Percentiles rank a stretch among this genome's conserved stretches.
Conservation (phyloP, 2,888 invertebrate genomes). For the Augiades crinisus region DNA sequence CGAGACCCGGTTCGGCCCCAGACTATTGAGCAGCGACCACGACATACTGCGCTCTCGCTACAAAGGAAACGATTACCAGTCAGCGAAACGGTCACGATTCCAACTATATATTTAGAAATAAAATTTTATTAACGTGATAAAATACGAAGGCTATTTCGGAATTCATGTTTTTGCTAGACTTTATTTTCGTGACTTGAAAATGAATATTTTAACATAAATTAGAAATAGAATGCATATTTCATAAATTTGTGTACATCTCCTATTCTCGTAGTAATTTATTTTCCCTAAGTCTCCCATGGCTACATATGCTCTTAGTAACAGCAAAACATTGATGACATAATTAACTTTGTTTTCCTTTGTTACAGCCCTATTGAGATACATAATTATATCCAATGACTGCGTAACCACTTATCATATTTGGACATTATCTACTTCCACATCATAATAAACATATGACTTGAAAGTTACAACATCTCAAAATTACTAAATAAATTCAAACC, state of each 20-base stretch:
- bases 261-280: too few species aligned
- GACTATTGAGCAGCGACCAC: conserved; percentile 79
- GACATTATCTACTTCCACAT: not conserved
- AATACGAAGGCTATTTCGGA: too few species aligned
- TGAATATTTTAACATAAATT: too few species aligned
- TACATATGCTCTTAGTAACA: too few species aligned
- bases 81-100: not conserved
- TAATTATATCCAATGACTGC: not conserved
- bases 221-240: too few species aligned
- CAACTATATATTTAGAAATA: not conserved
- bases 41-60: conserved; percentile 78
- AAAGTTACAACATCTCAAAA: not conserved
- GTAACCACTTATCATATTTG: not conserved
- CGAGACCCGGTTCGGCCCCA: conserved; percentile 68
- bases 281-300: too few species aligned
- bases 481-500: conserved; percentile 61
- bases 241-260: too few species aligned
- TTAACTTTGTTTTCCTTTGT: too few species aligned
- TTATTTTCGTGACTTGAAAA: too few species aligned
- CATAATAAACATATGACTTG: not conserved
- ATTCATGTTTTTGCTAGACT: too few species aligned
- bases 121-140: too few species aligned
- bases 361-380: not conserved
- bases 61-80: conserved; percentile 35
- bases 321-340: not conserved